Conservation (phyloP, 2,797 vertebrate species). For the Arctocebus calabarensis region DNA sequence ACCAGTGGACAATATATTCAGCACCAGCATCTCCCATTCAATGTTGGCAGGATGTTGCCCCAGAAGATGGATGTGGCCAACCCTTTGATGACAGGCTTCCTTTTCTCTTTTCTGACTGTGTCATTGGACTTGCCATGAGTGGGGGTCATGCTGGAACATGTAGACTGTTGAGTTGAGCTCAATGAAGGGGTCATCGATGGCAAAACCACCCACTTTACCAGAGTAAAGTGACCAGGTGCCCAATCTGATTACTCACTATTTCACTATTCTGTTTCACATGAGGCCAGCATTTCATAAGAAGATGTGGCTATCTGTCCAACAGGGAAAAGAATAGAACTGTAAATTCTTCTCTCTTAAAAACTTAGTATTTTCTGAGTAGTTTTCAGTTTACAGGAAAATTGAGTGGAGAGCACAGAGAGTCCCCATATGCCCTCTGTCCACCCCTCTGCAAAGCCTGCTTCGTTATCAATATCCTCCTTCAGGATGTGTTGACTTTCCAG, state of each 20-base stretch:
- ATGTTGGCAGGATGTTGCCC: background rate
- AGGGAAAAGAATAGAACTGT: background rate
- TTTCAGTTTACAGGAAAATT: background rate
- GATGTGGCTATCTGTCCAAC: background rate
- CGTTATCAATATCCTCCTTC: background rate
- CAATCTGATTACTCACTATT: background rate
- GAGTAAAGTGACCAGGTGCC: background rate
- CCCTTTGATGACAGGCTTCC: background rate
- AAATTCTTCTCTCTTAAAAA: background rate
- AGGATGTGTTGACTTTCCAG: background rate
- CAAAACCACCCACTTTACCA: background rate
- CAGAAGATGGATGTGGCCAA: background rate
- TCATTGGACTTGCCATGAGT: background rate
- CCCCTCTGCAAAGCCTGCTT: rapidly evolving
- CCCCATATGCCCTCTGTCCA: rapidly evolving
- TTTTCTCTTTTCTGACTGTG: background rate
- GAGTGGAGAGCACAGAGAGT: background rate
- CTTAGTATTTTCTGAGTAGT: background rate
- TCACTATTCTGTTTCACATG: background rate
- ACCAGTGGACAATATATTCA: background rate
- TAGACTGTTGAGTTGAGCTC: background rate
- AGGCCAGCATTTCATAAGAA: background rate
- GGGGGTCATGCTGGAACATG: background rate
- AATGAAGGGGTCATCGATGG: background rate
- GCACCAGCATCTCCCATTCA: background rate